Base-by-base conservation (phyloP, 2,797 vertebrate species). In the Microctenopoma stevenorrisi region DNA sequence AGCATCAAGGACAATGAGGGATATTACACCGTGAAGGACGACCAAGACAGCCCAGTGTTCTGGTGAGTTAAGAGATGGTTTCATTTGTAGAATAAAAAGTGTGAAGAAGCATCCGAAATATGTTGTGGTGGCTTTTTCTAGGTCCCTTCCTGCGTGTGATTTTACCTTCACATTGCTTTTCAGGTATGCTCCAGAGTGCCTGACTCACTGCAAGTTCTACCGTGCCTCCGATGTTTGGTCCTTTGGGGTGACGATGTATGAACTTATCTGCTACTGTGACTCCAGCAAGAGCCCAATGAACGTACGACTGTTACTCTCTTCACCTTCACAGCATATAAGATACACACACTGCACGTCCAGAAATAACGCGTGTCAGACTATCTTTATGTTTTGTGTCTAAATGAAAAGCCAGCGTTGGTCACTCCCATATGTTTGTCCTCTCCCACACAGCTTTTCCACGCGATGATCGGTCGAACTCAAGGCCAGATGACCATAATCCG, bases 161-260 rank as follows among this genome's bases (percentile, higher is more conserved):
- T 11, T 26, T 47, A 10, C 47, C 28, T 8, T 3, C 2, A 48
- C 16, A 14, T 13, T 57, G 14, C 71, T 30, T 79, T 79, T 26
- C 84, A 99, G 98, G 98, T 99, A 99, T 2, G 98, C 98, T 16
- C 98, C 96, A 0, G 98, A 99, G 76, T 99, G 97, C 84, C 83
- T 99, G 88, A 93, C 95, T 4, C 94, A 94, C 73, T 95, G 96
- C 51, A 99, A 97, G 76, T 99, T 99, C 77, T 99, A 98, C 82
- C 95, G 94, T 0, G 97, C 98, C 4, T 99, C 98, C 0, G 98
- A 99, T 0, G 97, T 99, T 54, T 99, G 98, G 98, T 99, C 97
- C 0, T 99, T 99, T 0, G 98, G 98, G 4, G 96, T 98, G 69
- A 99, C 97, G 0, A 92, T 99, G 87, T 98, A 98, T 0, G 98